A percentile compares a stretch with the other conserved stretches of the same genome.
phyloP scores from a whole-genome alignment of 2,113 vertebrate species.

The Podarcis cretensis region DNA sequence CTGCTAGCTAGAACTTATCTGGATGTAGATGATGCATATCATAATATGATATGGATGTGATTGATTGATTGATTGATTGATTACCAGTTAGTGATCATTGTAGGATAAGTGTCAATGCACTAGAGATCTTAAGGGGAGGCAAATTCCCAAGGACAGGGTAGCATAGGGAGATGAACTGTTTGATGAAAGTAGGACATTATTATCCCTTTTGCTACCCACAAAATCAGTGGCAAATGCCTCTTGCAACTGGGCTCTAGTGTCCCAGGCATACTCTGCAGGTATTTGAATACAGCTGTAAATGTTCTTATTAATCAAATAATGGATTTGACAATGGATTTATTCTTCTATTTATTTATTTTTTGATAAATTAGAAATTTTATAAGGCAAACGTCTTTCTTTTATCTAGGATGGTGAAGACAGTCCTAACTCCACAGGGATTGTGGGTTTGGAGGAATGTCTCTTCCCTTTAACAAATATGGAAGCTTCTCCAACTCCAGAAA shows the following conservation, averaged over 20 bases:
- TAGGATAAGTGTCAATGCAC: background rate
- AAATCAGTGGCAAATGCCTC: background rate
- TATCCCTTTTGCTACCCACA: background rate
- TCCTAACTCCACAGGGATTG: slow-evolving; percentile 53
- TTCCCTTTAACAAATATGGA: slow-evolving; percentile 66
- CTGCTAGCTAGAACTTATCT: background rate
- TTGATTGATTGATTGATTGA: background rate
- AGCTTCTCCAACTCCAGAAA: slow-evolving; percentile 58
- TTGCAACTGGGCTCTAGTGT: background rate
- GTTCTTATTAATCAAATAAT: background rate
- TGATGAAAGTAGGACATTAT: background rate
- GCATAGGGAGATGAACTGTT: background rate
- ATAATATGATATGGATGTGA: background rate
- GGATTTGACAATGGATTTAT: background rate
- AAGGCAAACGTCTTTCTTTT: slow-evolving; percentile 23
- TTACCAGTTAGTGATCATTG: background rate
- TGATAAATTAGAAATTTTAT: slow-evolving; percentile 20
- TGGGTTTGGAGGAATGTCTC: slow-evolving; percentile 66
- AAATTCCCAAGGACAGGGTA: background rate
- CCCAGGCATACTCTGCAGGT: background rate
- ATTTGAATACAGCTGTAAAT: background rate
- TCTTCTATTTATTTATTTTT: background rate
- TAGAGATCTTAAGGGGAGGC: background rate
- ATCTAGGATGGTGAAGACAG: slow-evolving; percentile 63
- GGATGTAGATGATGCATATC: background rate